These are phyloP conservation scores for Electrona antarctica DNA, from an alignment of 2,113 vertebrate genomes.

Conservation along the genomic window DNA sequence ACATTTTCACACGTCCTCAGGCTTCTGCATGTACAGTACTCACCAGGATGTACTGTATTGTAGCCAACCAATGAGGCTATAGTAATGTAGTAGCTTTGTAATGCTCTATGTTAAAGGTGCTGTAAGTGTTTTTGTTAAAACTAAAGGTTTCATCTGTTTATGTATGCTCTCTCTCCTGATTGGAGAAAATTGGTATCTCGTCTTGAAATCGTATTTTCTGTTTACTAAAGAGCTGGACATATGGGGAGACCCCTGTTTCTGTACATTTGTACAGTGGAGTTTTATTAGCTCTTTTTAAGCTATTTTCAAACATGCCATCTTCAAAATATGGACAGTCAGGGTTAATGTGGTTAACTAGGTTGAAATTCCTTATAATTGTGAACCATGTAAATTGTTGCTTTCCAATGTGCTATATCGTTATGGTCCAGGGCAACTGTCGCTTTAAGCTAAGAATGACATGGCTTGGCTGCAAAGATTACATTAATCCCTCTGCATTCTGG, in stretches of 20 bases:
- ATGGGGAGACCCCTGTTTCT: too few relatives aligned
- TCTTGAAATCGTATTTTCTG: too few relatives aligned
- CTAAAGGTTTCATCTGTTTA: too few relatives aligned
- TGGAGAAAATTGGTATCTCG: too few relatives aligned
- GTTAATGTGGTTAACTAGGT: slow-evolving; percentile 19
- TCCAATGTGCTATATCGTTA: slow-evolving; percentile 45
- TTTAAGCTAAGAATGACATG: slow-evolving; percentile 53
- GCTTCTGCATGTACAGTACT: neutral
- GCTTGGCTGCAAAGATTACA: slow-evolving; percentile 53
- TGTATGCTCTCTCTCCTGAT: too few relatives aligned
- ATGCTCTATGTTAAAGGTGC: too few relatives aligned
- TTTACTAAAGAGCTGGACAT: too few relatives aligned
- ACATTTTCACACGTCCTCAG: slow-evolving; percentile 1
- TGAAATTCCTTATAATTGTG: slow-evolving; percentile 32
- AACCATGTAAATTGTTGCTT: slow-evolving; percentile 49
- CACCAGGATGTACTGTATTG: neutral
- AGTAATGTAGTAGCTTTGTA: slow-evolving; percentile 5
- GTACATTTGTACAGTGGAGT: too few relatives aligned
- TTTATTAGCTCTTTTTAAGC: too few relatives aligned
- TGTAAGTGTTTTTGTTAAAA: too few relatives aligned
- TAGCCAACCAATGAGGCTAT: slow-evolving; percentile 3
- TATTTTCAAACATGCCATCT: too few relatives aligned
- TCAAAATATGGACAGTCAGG: too few relatives aligned
- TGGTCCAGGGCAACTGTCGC: slow-evolving; percentile 40
- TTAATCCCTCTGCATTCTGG: slow-evolving; percentile 39